Evolutionary conservation across 2,888 invertebrate genomes (phyloP), one percentile per base, ranked within the genome.

Genomic region (Oasisia sp.): DNA sequence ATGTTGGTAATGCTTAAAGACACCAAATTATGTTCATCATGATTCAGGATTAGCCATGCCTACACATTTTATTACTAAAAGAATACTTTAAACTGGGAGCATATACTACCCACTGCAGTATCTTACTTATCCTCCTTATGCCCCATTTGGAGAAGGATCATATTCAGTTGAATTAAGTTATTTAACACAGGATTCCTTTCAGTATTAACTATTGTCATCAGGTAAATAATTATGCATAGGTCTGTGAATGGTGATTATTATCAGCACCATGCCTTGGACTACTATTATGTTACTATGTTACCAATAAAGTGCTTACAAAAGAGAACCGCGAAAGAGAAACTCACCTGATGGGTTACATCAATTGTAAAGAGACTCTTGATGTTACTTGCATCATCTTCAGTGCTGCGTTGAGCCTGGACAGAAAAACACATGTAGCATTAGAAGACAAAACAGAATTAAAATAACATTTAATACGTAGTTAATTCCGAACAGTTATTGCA

Each of bases 281-380:
- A 12, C 9, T 50, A 9, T 12, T 38, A 38, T n/a, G n/a, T 74
- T 27, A 74, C 5, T 19, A 74, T 27, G 14, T 74, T 74, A 27
- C 27, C 74, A 27, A 74, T 27, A 5, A 74, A n/a, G 74, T 19
- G 74, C 27, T 74, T 74, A 27, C 27, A 74, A 27, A 74, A 74
- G 74, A 74, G n/a, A 74, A 74, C 3, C 19, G 7, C 27, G 74
- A 74, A 50, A 27, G 58, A 74, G 27, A 19, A 45, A 91, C 91
- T 12, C 32, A 91, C 91, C 32, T 50, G 97, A 95, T 98, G 98
- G 94, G 97, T 97, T 12, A 98, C 96, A 91, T 97, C 97, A 32
- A 98, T 97, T 45, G 97, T 97, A 92, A 98, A 97, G 7, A 98
- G 96, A 0, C 98, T 97, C 94, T 97, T 97, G 8, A 98, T 97